phyloP scores from a whole-genome alignment of 2,797 vertebrate genomes.

The Sternarchorhynchus goeldii region DNA sequence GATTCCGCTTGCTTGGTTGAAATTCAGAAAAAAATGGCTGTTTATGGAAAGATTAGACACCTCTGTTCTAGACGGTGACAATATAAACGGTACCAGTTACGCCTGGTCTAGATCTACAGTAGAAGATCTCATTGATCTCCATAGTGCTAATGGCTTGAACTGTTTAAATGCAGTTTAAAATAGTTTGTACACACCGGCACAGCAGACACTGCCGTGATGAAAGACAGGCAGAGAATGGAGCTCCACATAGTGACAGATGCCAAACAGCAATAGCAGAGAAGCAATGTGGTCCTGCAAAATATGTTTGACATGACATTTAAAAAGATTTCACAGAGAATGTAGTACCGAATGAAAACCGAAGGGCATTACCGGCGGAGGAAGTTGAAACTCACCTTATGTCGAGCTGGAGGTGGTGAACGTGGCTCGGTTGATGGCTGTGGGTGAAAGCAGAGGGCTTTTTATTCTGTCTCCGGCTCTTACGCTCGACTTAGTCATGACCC shows the following conservation, averaged over 20 bases:
- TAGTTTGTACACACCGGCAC: conserved; percentile 69
- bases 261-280: conserved; percentile 49
- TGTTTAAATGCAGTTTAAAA: not conserved
- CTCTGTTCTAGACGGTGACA: too few relatives aligned
- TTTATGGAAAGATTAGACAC: too few relatives aligned
- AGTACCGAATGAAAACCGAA: not conserved
- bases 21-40: too few relatives aligned
- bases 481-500: conserved; percentile 40
- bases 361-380: not conserved
- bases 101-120: not conserved
- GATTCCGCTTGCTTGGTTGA: not conserved
- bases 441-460: conserved; percentile 30
- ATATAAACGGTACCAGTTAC: not conserved
- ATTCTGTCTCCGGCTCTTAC: conserved; percentile 19
- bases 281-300: not conserved
- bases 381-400: conserved; percentile 23
- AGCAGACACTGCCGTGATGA: conserved; percentile 67
- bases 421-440: not conserved
- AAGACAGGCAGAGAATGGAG: conserved; percentile 67
- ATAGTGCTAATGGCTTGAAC: not conserved
- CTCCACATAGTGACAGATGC: conserved; percentile 67
- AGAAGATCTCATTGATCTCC: not conserved
- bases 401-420: conserved; percentile 4
- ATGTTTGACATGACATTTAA: not conserved
- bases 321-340: not conserved